Conservation (phyloP, 2,113 vertebrate genomes). For the Narcine bancroftii region DNA sequence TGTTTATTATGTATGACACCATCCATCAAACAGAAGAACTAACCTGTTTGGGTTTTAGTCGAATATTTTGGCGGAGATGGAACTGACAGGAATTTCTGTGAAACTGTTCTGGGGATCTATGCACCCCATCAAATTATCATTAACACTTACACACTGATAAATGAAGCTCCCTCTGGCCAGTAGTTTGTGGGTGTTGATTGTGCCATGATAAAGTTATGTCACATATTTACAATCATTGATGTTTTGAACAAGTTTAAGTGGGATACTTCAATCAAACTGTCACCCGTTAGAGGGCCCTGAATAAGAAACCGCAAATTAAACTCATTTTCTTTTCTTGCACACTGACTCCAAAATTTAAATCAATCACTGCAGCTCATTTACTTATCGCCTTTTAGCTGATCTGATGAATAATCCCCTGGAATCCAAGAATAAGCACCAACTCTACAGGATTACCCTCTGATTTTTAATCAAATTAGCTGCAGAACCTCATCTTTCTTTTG, state of each 20-base stretch:
- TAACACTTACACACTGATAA: neutral
- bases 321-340: conserved; percentile 4
- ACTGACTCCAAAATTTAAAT: neutral
- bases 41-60: neutral
- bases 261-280: neutral
- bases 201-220: neutral
- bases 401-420: neutral
- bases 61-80: neutral
- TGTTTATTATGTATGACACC: neutral
- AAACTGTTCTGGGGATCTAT: neutral
- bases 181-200: neutral
- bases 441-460: conserved; percentile 5
- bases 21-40: neutral
- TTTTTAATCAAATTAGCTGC: conserved; percentile 2
- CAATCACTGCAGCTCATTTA: neutral
- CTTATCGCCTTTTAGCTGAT: conserved; percentile 9
- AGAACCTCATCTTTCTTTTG: conserved; percentile 2
- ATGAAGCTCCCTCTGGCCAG: neutral
- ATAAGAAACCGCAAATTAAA: neutral
- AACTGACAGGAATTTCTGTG: neutral
- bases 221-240: neutral
- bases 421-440: neutral
- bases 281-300: neutral
- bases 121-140: neutral
- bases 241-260: neutral